A percentile compares a stretch with the other conserved stretches of the same genome.
These are phyloP conservation scores for Augochlorella aurata DNA, from an alignment of 2,888 invertebrate genomes.

Conservation along the genomic window DNA sequence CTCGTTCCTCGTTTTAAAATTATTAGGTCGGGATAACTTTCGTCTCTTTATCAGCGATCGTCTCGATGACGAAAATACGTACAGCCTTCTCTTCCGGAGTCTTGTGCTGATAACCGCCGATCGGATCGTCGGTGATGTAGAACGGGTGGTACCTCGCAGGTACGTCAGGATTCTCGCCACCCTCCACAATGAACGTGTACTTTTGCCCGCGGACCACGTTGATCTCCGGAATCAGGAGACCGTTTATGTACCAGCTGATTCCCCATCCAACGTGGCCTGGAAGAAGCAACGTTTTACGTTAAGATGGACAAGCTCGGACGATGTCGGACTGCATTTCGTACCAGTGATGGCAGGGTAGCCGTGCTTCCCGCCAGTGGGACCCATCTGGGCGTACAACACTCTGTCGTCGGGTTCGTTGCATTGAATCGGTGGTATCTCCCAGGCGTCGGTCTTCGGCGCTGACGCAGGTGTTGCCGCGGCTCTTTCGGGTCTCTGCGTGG, in stretches of 20 bases:
- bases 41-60: neutral
- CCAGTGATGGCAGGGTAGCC: constrained; percentile 95
- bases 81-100: constrained; percentile 91
- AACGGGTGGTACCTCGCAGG: constrained; percentile 96
- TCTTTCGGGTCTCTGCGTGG: constrained; percentile 77
- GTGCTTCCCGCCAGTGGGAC: constrained; percentile 94
- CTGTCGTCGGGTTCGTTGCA: constrained; percentile 95
- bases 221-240: constrained; percentile 94
- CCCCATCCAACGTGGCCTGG: constrained; percentile 97
- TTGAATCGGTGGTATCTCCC: constrained; percentile 94
- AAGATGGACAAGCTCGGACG: neutral
- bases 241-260: constrained; percentile 97
- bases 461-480: constrained; percentile 85
- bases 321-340: constrained; percentile 71
- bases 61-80: constrained; percentile 63
- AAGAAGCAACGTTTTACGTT: neutral
- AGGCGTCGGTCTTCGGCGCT: constrained; percentile 85
- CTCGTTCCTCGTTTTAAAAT: too few relatives aligned
- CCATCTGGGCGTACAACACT: constrained; percentile 96
- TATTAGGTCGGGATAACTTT: too few relatives aligned
- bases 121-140: constrained; percentile 95
- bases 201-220: constrained; percentile 93
- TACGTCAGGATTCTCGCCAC: constrained; percentile 89
- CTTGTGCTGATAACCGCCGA: constrained; percentile 95
- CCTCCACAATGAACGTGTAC: constrained; percentile 94